Base-by-base conservation (phyloP, 64 coral and sea anemone species). In the Stichodactyla mertensii region DNA sequence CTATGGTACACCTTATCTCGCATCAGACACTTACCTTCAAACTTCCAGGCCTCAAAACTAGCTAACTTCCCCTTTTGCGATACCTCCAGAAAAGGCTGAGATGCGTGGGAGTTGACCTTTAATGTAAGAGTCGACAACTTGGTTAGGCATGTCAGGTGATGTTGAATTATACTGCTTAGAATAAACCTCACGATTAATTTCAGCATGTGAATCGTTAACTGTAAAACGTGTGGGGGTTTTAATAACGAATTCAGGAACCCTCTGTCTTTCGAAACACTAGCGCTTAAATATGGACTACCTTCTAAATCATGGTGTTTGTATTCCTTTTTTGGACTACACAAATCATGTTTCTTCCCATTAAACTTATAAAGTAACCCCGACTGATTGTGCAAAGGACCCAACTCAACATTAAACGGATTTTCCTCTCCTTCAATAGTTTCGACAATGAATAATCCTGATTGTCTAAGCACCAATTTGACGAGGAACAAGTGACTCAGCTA, bases 41-140 rank as follows among this genome's bases (percentile, higher is more conserved):
- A 80, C 45, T 52, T 80, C 77, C 77, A 80, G 7, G 77, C 31
- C 77, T 80, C 77, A 52, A 80, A 52, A 80, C 36, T 6, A n/a
- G n/a, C n/a, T n/a, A 11, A 54, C 31, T 13, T 80, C 77, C 10
- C 77, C 77, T 80, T 80, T 80, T 16, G 45, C 4, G 11, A 18
- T 19, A 19, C 11, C 23, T 16, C 77, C 77, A 16, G 77, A 51
- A 52, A 80, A 80, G 52, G 7, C 52, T 14, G 77, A 80, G 52
- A 80, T 52, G 2, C 77, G 7, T 8, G 77, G 77, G 19, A 10
- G 18, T 70, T 70, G 66, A 22, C 66, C 19, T 1, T 23, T 4
- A 7, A 70, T 20, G 10, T 23, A 7, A 0, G 66, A 22, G 5
- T 70, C n/a, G n/a, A n/a, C 20, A 4, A 70, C 23, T 4, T 8